These are phyloP conservation scores for Tiliqua scincoides DNA, from an alignment of 2,113 vertebrate species.

Conservation along the genomic window DNA sequence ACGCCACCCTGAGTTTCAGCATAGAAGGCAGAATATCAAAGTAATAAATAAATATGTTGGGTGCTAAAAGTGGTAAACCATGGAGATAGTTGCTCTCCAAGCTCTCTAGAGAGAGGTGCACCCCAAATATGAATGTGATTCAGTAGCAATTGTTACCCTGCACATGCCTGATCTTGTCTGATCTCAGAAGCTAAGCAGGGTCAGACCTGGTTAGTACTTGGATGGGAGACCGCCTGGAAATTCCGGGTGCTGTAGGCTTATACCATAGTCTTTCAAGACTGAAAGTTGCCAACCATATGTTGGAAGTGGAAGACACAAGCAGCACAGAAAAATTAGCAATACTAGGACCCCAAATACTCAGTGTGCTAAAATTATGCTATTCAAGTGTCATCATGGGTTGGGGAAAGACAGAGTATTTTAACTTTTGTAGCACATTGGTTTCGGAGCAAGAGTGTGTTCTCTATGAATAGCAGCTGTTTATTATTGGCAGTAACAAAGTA, in stretches of 20 bases:
- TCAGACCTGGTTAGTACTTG: no score
- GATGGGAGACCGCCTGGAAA: no score
- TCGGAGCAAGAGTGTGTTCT: rapidly evolving
- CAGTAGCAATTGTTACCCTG: neutral
- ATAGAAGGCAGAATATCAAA: no score
- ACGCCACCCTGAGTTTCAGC: no score
- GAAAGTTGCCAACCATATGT: no score
- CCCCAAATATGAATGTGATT: neutral
- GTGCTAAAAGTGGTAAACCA: neutral
- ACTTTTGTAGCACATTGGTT: neutral
- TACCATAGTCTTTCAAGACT: no score
- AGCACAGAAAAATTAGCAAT: neutral
- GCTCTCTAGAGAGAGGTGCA: neutral
- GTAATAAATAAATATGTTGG: neutral
- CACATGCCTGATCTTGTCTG: rapidly evolving
- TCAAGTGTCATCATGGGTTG: neutral
- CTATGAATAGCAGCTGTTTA: neutral
- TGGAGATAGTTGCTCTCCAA: neutral
- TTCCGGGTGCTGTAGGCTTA: no score
- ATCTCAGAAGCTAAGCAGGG: no score
- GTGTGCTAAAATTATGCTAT: neutral
- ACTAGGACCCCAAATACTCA: neutral
- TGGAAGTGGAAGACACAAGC: rapidly evolving
- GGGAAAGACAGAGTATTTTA: neutral
- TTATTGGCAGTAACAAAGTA: neutral